Evolutionary conservation across 2,113 vertebrate genomes (phyloP), one percentile per base, ranked within the genome.

Genomic region (Spermophilus dauricus): DNA sequence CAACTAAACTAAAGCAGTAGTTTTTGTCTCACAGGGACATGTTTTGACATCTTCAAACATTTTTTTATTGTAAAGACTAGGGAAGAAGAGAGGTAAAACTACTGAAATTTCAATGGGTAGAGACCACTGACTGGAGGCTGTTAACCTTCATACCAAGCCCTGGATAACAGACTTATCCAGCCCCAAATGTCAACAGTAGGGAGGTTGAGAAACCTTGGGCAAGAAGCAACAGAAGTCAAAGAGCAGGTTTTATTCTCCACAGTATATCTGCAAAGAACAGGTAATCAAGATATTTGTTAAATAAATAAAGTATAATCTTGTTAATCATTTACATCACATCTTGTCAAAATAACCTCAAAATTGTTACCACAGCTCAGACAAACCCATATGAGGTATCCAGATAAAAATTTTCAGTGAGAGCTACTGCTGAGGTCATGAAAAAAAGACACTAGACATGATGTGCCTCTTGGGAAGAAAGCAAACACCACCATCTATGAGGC

Each of bases 401-500:
- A n/a, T n/a, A n/a, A n/a, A n/a, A n/a, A n/a, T n/a, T n/a, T n/a
- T n/a, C n/a, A n/a, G n/a, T n/a, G n/a, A n/a, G n/a, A n/a, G n/a
- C n/a, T n/a, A n/a, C 56, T 76, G 48, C 12, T 69, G 73, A 69
- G 22, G 30, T 28, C n/a, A n/a, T 70, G 48, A 69, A 65, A 83
- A 58, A 58, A 4, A 87, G 30, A 85, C 58, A 89, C 30, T 32
- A 88, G 73, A n/a, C 77, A n/a, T 61, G 70, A 56, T 32, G 81
- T 48, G 39, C 91, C 89, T 93, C 24, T 63, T 56, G 82, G 93
- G 58, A 96, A 51, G 87, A 96, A 95, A 97, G 92, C 51, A 96
- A 89, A 94, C 78, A 94, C 8, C 69, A 34, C 8, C 9, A 32
- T 17, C 70, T 92, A 17, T 94, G 91, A 95, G 30, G 93, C 89